Conservation (phyloP, 92 coral and sea anemone species). For the Paragorgia papillata region DNA sequence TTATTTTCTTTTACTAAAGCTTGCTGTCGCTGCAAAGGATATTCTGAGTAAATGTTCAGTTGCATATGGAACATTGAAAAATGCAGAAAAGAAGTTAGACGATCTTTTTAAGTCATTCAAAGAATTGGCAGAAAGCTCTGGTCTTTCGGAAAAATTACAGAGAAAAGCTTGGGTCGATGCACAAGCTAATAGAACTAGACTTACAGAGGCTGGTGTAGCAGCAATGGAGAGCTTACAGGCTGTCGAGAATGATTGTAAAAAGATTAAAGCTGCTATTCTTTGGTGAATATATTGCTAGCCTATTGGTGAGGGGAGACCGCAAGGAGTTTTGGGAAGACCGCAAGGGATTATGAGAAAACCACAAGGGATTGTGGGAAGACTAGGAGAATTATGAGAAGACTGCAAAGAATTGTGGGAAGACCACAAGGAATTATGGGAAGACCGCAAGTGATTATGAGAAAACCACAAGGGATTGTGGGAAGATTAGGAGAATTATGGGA, state of each 20-base stretch:
- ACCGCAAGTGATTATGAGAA: too few species aligned
- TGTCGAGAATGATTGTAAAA: slow-evolving; percentile 90
- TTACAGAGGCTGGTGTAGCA: slow-evolving; percentile 71
- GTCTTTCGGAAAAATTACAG: slow-evolving; percentile 72
- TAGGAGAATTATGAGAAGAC: too few species aligned
- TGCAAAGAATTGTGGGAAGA: too few species aligned
- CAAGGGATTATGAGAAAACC: too few species aligned
- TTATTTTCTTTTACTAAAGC: slow-evolving; percentile 45
- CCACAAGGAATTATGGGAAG: too few species aligned
- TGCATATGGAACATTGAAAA: slow-evolving; percentile 78
- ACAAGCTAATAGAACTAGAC: slow-evolving; percentile 78
- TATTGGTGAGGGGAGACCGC: neutral
- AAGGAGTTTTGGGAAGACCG: too few species aligned
- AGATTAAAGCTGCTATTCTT: slow-evolving; percentile 95
- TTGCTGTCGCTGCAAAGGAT: slow-evolving; percentile 77
- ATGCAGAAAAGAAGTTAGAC: slow-evolving; percentile 67
- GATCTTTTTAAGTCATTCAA: slow-evolving; percentile 67
- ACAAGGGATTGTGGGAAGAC: too few species aligned
- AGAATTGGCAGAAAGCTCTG: slow-evolving; percentile 71
- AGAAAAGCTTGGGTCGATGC: slow-evolving; percentile 78
- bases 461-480: too few species aligned
- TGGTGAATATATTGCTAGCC: slow-evolving; percentile 55
- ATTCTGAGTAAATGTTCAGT: slow-evolving; percentile 75
- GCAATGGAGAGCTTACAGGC: slow-evolving; percentile 95
- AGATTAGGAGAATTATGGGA: too few species aligned